Evolutionary conservation across 2,888 invertebrate genomes (phyloP).

Genomic region (Thecocarcelia acutangulata): DNA sequence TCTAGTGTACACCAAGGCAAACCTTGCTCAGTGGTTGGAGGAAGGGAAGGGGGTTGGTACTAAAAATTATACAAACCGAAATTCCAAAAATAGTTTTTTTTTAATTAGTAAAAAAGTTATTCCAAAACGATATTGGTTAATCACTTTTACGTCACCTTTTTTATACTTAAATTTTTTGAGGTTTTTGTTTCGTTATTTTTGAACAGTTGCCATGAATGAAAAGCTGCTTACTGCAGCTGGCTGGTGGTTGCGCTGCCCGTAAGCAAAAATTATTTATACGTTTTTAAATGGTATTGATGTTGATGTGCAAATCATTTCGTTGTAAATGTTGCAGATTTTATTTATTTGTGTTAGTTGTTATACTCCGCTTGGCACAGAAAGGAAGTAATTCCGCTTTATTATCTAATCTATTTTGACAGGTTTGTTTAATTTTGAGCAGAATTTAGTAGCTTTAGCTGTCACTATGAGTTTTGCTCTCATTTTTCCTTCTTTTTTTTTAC

Average conservation of each 20-base stretch:
- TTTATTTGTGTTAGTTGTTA: background rate
- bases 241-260: no score
- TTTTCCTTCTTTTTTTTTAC: no score
- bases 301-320: constrained; percentile 62
- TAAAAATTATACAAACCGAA: no score
- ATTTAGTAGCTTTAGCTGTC: constrained; percentile 58
- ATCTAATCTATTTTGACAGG: constrained; percentile 67
- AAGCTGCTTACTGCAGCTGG: no score
- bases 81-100: no score
- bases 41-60: no score
- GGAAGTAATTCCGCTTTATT: constrained; percentile 30
- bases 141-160: no score
- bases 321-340: constrained; percentile 47
- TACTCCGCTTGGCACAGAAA: constrained; percentile 1
- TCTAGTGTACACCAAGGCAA: no score
- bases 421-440: constrained; percentile 62
- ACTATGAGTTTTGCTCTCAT: background rate
- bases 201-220: constrained; percentile 14
- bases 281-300: constrained; percentile 67
- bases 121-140: no score
- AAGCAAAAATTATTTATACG: constrained; percentile 42
- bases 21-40: no score
- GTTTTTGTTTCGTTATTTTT: no score
- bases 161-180: constrained; percentile 20
- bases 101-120: no score